Evolutionary conservation across 1,140 invertebrate species (phyloP).

Genomic region (Magallana gigas): DNA sequence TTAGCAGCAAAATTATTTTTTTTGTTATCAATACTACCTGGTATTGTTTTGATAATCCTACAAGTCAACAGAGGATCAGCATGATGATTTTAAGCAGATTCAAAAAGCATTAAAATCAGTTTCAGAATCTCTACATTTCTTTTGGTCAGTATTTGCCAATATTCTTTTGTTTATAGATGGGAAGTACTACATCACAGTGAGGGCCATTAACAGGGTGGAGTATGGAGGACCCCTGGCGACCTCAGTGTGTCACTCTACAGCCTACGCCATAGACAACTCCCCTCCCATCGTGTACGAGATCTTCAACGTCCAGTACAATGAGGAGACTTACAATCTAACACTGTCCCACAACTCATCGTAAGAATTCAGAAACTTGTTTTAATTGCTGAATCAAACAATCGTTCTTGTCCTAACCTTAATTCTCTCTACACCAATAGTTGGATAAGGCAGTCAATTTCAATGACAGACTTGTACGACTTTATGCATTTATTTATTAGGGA

Average conservation of each 20-base stretch:
- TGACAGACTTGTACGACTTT: no score
- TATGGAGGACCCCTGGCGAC: constrained; percentile 66
- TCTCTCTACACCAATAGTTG: no score
- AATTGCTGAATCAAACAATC: no score
- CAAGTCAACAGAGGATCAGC: not conserved
- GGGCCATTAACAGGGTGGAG: constrained; percentile 64
- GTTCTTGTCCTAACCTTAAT: no score
- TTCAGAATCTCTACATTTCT: no score
- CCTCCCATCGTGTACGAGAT: constrained; percentile 64
- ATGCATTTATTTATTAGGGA: constrained; percentile 54
- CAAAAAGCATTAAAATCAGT: no score
- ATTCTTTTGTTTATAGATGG: constrained; percentile 60
- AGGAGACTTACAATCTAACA: constrained; percentile 53
- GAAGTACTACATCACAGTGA: constrained; percentile 61
- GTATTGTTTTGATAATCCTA: not conserved
- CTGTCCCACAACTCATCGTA: constrained; percentile 64
- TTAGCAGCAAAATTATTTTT: no score
- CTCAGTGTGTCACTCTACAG: constrained; percentile 64
- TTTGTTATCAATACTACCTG: no score
- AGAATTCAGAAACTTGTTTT: not conserved
- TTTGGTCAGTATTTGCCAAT: not conserved
- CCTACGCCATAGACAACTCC: constrained; percentile 63
- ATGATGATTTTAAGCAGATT: not conserved
- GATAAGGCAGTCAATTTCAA: no score
- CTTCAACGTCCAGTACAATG: constrained; percentile 64